Conservation (phyloP, 2,797 vertebrate genomes). For the Chaunax sp. region DNA sequence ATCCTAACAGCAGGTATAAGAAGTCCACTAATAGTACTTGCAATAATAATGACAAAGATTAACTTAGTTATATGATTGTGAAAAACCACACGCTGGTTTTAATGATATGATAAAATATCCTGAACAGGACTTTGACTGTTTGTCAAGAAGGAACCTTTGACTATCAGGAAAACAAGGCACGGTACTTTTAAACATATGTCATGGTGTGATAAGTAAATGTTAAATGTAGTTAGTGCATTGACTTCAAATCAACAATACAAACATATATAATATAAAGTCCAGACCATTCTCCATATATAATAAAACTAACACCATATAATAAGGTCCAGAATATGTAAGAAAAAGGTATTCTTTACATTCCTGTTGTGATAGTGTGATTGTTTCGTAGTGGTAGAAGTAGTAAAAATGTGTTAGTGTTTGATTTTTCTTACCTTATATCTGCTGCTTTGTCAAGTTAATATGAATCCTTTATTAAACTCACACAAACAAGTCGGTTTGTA, state of each 20-base stretch:
- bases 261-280: too few species aligned
- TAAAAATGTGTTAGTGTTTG: too few species aligned
- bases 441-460: neutral
- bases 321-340: neutral
- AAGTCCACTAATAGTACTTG: neutral
- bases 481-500: constrained; percentile 3
- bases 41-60: too few species aligned
- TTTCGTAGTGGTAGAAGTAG: neutral
- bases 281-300: neutral
- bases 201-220: neutral
- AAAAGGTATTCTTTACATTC: neutral
- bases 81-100: neutral
- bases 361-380: neutral
- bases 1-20: neutral
- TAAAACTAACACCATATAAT: too few species aligned
- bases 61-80: too few species aligned
- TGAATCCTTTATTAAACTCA: neutral
- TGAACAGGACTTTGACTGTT: constrained; percentile 64
- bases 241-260: neutral
- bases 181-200: neutral
- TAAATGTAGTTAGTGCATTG: neutral
- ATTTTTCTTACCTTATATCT: neutral
- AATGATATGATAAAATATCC: constrained; percentile 57
- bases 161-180: constrained; percentile 6
- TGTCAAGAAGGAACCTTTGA: constrained; percentile 18